Conservation (phyloP, 1,140 invertebrate genomes). For the Pseudomyrmex sp. region DNA sequence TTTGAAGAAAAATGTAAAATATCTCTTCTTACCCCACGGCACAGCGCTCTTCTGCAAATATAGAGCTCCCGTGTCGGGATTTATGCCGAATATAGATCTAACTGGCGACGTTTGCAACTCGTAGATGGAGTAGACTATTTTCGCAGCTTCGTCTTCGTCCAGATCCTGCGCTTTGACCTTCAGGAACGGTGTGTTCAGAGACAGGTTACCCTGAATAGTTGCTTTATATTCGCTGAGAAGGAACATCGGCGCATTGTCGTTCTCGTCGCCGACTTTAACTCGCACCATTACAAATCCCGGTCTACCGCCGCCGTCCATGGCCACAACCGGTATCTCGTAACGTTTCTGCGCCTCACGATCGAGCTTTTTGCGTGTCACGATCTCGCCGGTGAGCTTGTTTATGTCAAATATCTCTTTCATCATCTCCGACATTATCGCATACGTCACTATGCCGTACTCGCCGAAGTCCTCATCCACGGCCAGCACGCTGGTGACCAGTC, state of each 20-base stretch:
- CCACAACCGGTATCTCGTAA: slow-evolving; percentile 93
- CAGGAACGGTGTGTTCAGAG: slow-evolving; percentile 88
- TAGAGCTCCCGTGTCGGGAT: slow-evolving; percentile 89
- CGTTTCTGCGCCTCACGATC: slow-evolving; percentile 92
- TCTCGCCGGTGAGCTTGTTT: slow-evolving; percentile 91
- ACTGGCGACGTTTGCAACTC: slow-evolving; percentile 87
- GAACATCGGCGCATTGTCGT: slow-evolving; percentile 95
- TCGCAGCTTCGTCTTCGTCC: slow-evolving; percentile 89
- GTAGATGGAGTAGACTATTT: slow-evolving; percentile 91
- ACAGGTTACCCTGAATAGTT: slow-evolving; percentile 88
- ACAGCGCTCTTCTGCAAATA: slow-evolving; percentile 87
- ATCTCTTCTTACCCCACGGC: slow-evolving; percentile 84
- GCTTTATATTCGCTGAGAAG: slow-evolving; percentile 92
- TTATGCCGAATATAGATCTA: slow-evolving; percentile 88
- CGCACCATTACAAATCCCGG: slow-evolving; percentile 92
- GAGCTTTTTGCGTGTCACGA: slow-evolving; percentile 90
- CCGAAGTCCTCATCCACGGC: slow-evolving; percentile 94
- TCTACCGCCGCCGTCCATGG: slow-evolving; percentile 94
- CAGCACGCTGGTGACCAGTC: slow-evolving; percentile 90
- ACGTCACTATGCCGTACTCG: slow-evolving; percentile 92
- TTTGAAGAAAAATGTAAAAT: not conserved
- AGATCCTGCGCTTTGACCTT: slow-evolving; percentile 90
- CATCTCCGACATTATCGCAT: slow-evolving; percentile 92
- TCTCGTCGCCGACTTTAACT: slow-evolving; percentile 92
- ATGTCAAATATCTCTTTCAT: slow-evolving; percentile 92